Base-by-base conservation (phyloP, 2,888 invertebrate genomes). In the Stictocephala bisonia region DNA sequence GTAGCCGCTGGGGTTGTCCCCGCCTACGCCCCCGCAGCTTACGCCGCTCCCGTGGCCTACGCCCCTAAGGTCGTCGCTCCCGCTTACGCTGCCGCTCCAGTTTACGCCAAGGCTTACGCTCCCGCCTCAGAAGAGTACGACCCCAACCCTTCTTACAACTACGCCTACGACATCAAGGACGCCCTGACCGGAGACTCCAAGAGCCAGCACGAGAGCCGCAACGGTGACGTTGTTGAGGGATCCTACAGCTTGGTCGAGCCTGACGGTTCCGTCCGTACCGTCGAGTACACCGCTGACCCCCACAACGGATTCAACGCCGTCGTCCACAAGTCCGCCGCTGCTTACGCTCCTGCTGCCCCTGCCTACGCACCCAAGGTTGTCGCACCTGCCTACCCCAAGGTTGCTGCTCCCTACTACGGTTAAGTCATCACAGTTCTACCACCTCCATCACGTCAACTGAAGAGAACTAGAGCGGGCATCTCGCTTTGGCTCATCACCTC, bases 381-480 rank as follows among this genome's bases (percentile, higher is more conserved):
- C 72, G 77, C 77, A 71, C 75, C 69, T 41, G 71, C 75, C 40
- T 60, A 71, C 44, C 60, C 60, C 40, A 60, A 40, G 60, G 40
- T 60, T 40, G 60, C 22, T 6, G 60, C 56, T 20, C 56, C 56
- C 29, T 71, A 69, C 72, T 66, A 74, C 72, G 75, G 74, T 67
- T 75, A 75, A 73, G 70, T 24, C 35, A 26, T 11, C 44, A 31
- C n/a, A 20, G 18, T 31, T 31, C 41, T 27, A 58, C 48, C 48
- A 29, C 40, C 15, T 44, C 60, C 31, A n/a, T 35, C 40, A 60
- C 31, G 35, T n/a, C 29, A 6, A n/a, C n/a, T n/a, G 1, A 3
- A 9, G 7, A 31, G 15, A 22, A 13, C 20, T 35, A 40, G 20
- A 60, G 60, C 60, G 4, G 60, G 60, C 40, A 60, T 60, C 60